These are phyloP conservation scores for Halisarca cf. caerulea DNA, from an alignment of 37 sponge, comb jelly and placozoan genomes.

Conservation along the genomic window DNA sequence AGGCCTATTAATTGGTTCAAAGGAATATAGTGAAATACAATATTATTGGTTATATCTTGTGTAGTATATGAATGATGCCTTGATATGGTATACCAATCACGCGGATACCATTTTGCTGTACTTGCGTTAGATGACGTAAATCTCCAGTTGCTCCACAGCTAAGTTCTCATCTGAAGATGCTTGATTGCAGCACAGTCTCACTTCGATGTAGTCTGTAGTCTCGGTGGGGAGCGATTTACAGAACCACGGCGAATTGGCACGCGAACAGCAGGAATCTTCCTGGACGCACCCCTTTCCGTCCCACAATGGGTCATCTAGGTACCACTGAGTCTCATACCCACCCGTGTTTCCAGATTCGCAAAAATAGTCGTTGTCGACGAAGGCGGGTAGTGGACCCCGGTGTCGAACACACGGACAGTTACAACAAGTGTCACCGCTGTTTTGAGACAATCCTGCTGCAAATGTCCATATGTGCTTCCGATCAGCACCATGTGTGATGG, in stretches of 20 bases:
- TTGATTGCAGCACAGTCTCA: not conserved
- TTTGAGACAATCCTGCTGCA: too few relatives aligned
- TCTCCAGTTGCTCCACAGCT: too few relatives aligned
- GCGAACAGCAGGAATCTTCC: not conserved
- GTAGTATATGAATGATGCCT: too few relatives aligned
- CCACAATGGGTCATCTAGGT: not conserved
- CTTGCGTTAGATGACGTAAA: too few relatives aligned
- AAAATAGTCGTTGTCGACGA: slow-evolving; percentile 10
- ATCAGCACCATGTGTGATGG: not conserved
- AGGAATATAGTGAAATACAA: too few relatives aligned
- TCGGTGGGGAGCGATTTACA: not conserved
- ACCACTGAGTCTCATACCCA: not conserved
- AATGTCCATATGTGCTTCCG: slow-evolving; percentile 19
- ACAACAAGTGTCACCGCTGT: too few relatives aligned
- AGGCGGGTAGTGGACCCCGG: not conserved
- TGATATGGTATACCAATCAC: too few relatives aligned
- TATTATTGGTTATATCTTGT: too few relatives aligned
- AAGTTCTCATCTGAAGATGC: too few relatives aligned
- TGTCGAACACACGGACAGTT: slow-evolving; percentile 10
- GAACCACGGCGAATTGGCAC: not conserved
- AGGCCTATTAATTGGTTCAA: too few relatives aligned
- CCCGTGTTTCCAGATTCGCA: not conserved
- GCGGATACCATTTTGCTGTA: too few relatives aligned
- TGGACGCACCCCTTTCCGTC: not conserved
- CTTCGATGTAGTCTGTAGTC: not conserved